phyloP scores from a whole-genome alignment of 2,797 vertebrate genomes.

The Argentina silus region DNA sequence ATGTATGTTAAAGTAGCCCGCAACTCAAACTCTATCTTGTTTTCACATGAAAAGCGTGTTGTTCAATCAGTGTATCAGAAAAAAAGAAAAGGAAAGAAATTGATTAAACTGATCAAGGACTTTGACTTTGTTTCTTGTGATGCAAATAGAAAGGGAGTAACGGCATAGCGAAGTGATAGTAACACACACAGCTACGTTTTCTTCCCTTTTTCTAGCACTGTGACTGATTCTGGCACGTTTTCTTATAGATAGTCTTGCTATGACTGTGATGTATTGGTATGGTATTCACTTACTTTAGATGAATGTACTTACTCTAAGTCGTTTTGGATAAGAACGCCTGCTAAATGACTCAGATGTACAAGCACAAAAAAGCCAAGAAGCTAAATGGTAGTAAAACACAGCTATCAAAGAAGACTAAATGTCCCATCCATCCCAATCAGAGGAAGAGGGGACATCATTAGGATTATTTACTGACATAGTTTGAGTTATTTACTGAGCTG shows the following conservation, averaged over 20 bases:
- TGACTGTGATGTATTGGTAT: too few relatives aligned
- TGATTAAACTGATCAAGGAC: not conserved
- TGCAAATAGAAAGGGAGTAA: not conserved
- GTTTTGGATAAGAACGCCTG: too few relatives aligned
- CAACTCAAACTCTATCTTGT: not conserved
- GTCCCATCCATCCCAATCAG: conserved; percentile 9
- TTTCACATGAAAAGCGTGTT: not conserved
- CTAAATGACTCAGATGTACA: too few relatives aligned
- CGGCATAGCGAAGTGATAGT: too few relatives aligned
- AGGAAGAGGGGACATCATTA: conserved; percentile 3
- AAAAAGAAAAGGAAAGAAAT: not conserved
- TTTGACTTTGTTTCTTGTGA: not conserved
- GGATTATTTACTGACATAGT: not conserved
- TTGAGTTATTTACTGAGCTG: not conserved
- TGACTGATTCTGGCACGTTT: too few relatives aligned
- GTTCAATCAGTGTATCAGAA: not conserved
- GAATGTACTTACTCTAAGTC: too few relatives aligned
- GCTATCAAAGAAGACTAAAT: not conserved
- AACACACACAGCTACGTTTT: too few relatives aligned
- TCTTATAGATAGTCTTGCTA: too few relatives aligned
- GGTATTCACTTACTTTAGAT: too few relatives aligned
- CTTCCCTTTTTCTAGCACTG: too few relatives aligned
- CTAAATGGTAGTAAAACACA: not conserved
- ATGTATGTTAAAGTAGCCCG: not conserved
- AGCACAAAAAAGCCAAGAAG: not conserved